phyloP scores from a whole-genome alignment of 2,797 vertebrate genomes.

The Prionace glauca region DNA sequence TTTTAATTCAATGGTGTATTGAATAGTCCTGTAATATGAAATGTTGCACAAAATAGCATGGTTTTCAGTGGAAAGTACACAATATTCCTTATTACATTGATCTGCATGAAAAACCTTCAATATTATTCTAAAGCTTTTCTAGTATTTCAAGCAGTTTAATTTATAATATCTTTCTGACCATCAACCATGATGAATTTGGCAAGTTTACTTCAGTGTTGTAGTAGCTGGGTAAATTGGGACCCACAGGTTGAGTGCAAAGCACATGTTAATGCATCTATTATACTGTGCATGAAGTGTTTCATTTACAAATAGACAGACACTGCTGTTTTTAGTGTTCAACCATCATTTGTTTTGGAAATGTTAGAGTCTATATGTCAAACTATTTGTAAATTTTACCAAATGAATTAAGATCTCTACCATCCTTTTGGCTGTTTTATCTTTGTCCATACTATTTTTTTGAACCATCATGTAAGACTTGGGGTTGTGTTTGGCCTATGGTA shows the following conservation, averaged over 20 bases:
- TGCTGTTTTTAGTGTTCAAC: background rate
- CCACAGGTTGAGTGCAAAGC: background rate
- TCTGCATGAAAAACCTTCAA: too few species aligned
- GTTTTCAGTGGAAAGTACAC: background rate
- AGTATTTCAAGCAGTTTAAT: background rate
- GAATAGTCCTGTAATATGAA: background rate
- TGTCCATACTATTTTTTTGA: background rate
- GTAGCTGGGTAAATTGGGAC: background rate
- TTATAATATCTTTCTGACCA: background rate
- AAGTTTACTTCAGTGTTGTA: background rate
- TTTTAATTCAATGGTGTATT: background rate
- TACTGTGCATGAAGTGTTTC: background rate
- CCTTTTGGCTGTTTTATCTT: background rate
- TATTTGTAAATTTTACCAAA: background rate
- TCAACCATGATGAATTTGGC: background rate
- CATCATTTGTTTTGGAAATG: background rate
- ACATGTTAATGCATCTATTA: background rate
- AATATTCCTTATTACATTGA: background rate
- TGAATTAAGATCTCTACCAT: background rate
- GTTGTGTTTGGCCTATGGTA: background rate
- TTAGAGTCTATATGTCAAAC: background rate
- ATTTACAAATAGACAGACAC: background rate
- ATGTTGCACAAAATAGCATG: background rate
- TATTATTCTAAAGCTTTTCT: background rate
- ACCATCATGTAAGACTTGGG: background rate